phyloP scores from a whole-genome alignment of 2,113 vertebrate genomes.

The Nannospalax galili region DNA sequence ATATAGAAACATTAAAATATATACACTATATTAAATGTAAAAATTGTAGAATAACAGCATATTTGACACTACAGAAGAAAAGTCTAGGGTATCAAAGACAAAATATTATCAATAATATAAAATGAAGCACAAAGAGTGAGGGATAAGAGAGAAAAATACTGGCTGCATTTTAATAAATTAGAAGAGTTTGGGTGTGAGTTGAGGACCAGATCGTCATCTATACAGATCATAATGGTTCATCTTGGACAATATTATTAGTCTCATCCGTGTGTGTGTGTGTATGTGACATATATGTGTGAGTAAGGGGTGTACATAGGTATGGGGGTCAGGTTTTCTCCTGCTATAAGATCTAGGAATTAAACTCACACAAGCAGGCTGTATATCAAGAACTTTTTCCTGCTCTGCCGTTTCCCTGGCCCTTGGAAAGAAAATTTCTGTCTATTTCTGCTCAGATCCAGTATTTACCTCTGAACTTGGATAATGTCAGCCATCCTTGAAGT shows the following conservation, averaged over 20 bases:
- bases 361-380: neutral
- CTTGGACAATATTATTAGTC: neutral
- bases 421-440: neutral
- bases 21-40: neutral
- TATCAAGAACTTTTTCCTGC: neutral
- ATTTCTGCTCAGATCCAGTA: neutral
- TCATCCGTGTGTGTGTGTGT: neutral
- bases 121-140: neutral
- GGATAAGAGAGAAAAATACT: no score
- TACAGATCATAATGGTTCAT: neutral
- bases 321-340: neutral
- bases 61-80: neutral
- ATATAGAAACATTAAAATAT: neutral
- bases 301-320: neutral
- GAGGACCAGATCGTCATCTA: neutral
- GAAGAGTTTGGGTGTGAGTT: neutral
- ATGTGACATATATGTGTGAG: neutral
- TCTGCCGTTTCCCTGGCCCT: neutral
- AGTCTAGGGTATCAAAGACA: neutral
- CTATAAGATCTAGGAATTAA: neutral
- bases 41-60: neutral
- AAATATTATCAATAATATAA: neutral
- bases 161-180: neutral
- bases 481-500: neutral
- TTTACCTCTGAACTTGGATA: neutral